Percentiles rank a stretch among this genome's conserved stretches.
These are phyloP conservation scores for Acanthurus leucopareius DNA, from an alignment of 2,797 vertebrate species.

Conservation along the genomic window DNA sequence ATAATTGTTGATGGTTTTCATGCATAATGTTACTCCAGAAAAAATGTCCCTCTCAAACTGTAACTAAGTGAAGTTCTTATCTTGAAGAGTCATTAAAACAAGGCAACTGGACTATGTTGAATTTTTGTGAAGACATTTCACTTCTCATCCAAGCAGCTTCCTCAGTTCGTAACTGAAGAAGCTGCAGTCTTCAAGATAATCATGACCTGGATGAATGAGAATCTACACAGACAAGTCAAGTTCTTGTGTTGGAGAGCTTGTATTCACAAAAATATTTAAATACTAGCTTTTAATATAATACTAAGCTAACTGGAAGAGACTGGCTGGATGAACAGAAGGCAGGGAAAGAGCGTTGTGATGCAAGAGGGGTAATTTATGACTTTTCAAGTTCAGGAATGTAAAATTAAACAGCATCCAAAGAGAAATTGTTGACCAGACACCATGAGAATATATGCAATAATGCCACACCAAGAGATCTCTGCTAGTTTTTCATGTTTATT, in stretches of 20 bases:
- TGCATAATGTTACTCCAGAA: neutral
- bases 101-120: too few relatives aligned
- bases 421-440: neutral
- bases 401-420: neutral
- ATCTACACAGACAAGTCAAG: too few relatives aligned
- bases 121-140: too few relatives aligned
- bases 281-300: neutral
- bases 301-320: neutral
- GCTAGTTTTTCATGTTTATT: slow-evolving; percentile 61
- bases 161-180: too few relatives aligned
- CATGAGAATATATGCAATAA: neutral
- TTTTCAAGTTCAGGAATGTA: too few relatives aligned
- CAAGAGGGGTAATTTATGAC: neutral
- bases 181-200: too few relatives aligned
- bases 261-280: neutral
- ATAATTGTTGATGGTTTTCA: neutral
- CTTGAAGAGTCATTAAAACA: too few relatives aligned
- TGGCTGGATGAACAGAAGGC: neutral
- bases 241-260: neutral
- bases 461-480: slow-evolving; percentile 30
- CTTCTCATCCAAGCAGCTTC: too few relatives aligned
- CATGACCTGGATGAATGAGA: too few relatives aligned
- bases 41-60: neutral
- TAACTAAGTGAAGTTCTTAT: neutral
- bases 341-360: neutral